phyloP scores from a whole-genome alignment of 1,140 invertebrate species.

The Drosophila mauritiana region DNA sequence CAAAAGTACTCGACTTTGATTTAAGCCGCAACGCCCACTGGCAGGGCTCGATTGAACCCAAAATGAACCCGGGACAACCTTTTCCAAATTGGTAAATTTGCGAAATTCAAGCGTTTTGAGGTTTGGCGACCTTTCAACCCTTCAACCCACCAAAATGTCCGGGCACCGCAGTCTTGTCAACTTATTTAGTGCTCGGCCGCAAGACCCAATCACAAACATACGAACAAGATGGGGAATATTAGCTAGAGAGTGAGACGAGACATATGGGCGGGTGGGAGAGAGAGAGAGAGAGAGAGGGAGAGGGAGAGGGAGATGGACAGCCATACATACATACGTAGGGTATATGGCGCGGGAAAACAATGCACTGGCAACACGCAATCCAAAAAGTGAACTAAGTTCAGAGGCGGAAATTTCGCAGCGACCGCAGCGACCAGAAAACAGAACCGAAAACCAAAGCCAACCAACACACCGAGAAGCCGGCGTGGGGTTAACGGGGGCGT shows the following conservation, averaged over 20 bases:
- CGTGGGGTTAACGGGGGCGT: background rate
- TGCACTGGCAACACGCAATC: slow-evolving; percentile 51
- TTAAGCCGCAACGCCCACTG: slow-evolving; percentile 39
- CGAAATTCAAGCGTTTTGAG: slow-evolving; percentile 43
- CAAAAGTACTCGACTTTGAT: slow-evolving; percentile 14
- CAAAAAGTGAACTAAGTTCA: slow-evolving; percentile 46
- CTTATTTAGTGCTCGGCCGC: slow-evolving; percentile 49
- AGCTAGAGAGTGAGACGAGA: background rate
- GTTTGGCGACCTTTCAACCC: slow-evolving; percentile 30
- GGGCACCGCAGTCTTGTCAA: slow-evolving; percentile 49
- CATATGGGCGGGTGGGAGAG: background rate
- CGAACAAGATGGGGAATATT: background rate
- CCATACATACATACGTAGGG: background rate
- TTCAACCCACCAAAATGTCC: slow-evolving; percentile 17
- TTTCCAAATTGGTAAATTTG: slow-evolving; percentile 40
- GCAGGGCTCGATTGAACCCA: slow-evolving; percentile 12
- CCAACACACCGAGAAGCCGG: slow-evolving; percentile 8
- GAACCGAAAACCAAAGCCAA: slow-evolving; percentile 37
- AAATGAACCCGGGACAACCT: slow-evolving; percentile 4
- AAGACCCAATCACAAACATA: slow-evolving; percentile 44
- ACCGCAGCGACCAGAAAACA: slow-evolving; percentile 61
- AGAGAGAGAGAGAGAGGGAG: background rate
- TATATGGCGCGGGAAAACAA: slow-evolving; percentile 43
- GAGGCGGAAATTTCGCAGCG: slow-evolving; percentile 52
- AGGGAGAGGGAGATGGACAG: no score